Base-by-base conservation (phyloP, 2,113 vertebrate species). In the Cryptomyrus ogoouensis region DNA sequence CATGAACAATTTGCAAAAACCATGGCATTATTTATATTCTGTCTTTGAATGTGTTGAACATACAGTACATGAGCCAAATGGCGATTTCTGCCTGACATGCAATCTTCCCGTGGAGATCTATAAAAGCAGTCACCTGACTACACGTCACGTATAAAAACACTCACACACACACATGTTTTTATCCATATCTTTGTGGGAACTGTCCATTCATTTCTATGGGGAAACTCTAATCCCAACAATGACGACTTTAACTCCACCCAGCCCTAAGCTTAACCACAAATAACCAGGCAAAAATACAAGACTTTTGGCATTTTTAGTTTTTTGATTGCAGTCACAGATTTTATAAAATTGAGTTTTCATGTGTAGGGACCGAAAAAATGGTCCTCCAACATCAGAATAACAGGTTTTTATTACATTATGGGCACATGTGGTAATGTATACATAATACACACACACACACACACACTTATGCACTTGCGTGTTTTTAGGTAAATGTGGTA, bases 401-500 rank as follows among this genome's bases (percentile, higher is more conserved):
- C 6, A 2, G 56, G 21, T 58, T 21, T 56, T 21, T n/a, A 24
- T 58, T 9, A 58, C 21, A 58, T 58, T n/a, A 24, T n/a, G 24
- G 7, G 27, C 27, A 74, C 66, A 74, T 74, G n/a, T 35, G n/a
- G 12, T 96, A 96, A 94, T 31, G 21, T 83, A 46, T 44, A 74
- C 56, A 58, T 58, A 3, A 58, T 8, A 66, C 58, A 27, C n/a
- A 9, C 58, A n/a, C 58, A 24, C 6, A 24, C 56, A 62, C 58
- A 62, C 58, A 62, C 24, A n/a, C 5, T 27, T 27, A 27, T 12
- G 9, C n/a, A 31, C 3, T 27, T 39, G 5, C 1, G 3, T 39
- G 74, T 19, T 39, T 74, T 5, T 6, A 77, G 27, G 15, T 77
- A 35, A 42, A 17, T 19, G 5, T 42, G 27, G 15, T 42, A 19